phyloP scores from a whole-genome alignment of 2,888 invertebrate species.

The Branchipolynoe longqiensis region DNA sequence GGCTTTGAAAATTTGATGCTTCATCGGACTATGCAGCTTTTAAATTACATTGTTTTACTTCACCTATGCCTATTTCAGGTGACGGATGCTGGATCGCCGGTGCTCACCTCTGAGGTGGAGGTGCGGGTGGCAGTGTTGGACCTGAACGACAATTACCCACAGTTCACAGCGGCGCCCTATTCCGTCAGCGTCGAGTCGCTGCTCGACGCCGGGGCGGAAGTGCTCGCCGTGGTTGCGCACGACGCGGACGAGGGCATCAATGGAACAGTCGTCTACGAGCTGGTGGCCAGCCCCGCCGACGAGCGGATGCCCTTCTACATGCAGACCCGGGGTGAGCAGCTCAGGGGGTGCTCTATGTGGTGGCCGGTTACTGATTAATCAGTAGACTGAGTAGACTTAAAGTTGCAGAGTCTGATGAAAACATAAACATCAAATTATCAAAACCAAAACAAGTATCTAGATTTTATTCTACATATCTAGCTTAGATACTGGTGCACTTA shows the following conservation, averaged over 20 bases:
- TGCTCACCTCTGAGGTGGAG: conserved; percentile 67
- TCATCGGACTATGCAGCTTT: no score
- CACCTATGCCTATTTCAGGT: conserved; percentile 1
- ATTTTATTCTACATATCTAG: no score
- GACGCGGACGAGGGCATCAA: conserved; percentile 67
- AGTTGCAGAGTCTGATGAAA: no score
- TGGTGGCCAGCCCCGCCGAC: background rate
- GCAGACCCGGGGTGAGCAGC: conserved; percentile 59
- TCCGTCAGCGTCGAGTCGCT: background rate
- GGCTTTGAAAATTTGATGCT: no score
- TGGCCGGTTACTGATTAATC: no score
- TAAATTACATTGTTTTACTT: background rate
- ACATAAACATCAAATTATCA: no score
- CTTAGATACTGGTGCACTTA: no score
- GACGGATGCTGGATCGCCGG: conserved; percentile 52
- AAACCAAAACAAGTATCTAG: no score
- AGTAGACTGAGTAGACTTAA: no score
- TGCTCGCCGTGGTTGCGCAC: conserved; percentile 63
- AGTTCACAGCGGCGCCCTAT: conserved; percentile 50
- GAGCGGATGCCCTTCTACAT: conserved; percentile 58
- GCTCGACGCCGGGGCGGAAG: conserved; percentile 59
- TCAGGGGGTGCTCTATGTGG: no score
- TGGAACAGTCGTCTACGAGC: conserved; percentile 65
- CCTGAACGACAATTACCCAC: conserved; percentile 58
- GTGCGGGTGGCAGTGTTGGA: conserved; percentile 65